Base-by-base conservation (phyloP, 2,888 invertebrate genomes). In the Ethmia dodecea region DNA sequence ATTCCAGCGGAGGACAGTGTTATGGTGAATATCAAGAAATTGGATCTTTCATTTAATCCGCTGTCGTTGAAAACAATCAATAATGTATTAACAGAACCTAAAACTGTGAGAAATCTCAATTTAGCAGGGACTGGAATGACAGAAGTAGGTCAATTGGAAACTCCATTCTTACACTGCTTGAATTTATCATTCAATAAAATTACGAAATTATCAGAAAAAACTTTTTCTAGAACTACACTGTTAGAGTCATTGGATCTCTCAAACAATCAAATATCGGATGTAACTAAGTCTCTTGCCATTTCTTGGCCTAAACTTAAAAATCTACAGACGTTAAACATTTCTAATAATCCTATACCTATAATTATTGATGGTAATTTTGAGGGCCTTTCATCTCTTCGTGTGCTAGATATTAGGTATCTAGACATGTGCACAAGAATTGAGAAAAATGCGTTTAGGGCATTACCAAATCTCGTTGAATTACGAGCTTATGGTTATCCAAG, bases 11-110 rank as follows among this genome's bases (percentile, higher is more conserved):
- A 96, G 61, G 93, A 95, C 36, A 93, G 92, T 54, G 92, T 95
- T 1, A 91, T 96, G 88, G 94, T 94, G 0, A 96, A 95, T 59
- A 93, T 96, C 3, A 96, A 96, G 63, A 89, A 92, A 45, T 78
- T 97, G 5, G 96, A 97, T 72, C 77, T 97, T 6, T 95, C 95
- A 2, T 93, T 91, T 47, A 97, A 96, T 84, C 95, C 95, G 0
- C 67, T 97, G 1, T 91, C 92, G 1, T 86, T 89, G 34, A 91
- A 92, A 51, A 91, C 95, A 0, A 87, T 96, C 0, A 88, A 77
- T 28, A 93, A 93, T 60, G 90, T 97, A 35, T 72, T 97, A 1
- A 93, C 93, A 15, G 96, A 96, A 63, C 96, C 96, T 0, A 97
- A 96, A 79, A 95, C 96, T 0, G 92, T 95, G 0, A 80, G 95